phyloP scores from a whole-genome alignment of 2,797 vertebrate genomes.

The Malurus leucopterus region DNA sequence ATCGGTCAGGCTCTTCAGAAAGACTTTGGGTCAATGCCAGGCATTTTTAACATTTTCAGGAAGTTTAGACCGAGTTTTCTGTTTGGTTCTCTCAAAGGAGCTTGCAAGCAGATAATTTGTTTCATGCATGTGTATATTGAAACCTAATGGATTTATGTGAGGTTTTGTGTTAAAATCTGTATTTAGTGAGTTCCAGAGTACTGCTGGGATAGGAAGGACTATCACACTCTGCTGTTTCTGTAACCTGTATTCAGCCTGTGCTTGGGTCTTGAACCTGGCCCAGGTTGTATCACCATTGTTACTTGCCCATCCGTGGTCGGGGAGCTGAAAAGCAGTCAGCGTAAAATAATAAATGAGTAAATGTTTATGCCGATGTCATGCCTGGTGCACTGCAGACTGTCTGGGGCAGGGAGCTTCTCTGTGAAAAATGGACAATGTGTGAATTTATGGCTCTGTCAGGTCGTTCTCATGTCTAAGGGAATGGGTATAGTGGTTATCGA shows the following conservation, averaged over 20 bases:
- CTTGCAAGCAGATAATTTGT: not conserved
- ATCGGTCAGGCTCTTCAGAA: not conserved
- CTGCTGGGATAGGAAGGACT: not conserved
- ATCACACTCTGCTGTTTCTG: not conserved
- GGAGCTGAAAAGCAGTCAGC: not conserved
- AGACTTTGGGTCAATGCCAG: conserved; percentile 22
- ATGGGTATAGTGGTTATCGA: conserved; percentile 80
- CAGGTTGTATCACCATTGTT: not conserved
- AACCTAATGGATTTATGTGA: not conserved
- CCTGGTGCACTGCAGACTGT: not conserved
- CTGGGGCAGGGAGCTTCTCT: not conserved
- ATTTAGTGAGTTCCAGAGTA: not conserved
- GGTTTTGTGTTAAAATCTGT: not conserved
- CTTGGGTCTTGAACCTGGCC: not conserved
- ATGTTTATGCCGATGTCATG: not conserved
- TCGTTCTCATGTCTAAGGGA: conserved; percentile 78
- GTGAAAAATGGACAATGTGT: conserved; percentile 58
- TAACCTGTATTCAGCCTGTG: not conserved
- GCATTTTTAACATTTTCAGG: conserved; percentile 18
- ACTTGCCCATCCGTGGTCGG: not conserved
- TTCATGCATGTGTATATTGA: rapidly evolving
- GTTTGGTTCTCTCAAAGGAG: not conserved
- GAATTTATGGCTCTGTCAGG: conserved; percentile 80
- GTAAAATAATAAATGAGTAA: conserved; percentile 22
- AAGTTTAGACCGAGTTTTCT: conserved; percentile 17